Evolutionary conservation across 2,888 invertebrate genomes (phyloP).

Genomic region (Drosophila suboccidentalis): DNA sequence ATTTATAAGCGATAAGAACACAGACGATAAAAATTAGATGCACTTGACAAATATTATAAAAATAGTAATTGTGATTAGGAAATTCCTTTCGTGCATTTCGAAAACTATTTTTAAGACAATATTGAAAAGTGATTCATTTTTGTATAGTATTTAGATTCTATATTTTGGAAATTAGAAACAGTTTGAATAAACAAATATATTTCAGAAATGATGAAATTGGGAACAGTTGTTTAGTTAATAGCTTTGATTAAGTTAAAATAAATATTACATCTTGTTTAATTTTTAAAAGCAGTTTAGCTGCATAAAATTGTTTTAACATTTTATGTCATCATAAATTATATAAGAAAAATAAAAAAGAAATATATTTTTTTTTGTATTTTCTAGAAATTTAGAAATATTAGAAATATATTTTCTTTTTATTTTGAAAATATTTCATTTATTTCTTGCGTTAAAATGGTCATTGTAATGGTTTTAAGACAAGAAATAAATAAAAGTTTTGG

Average conservation of each 20-base stretch:
- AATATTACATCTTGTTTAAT: too few species aligned
- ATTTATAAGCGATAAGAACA: conserved; percentile 1
- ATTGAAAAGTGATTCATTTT: conserved; percentile 11
- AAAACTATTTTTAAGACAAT: neutral
- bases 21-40: conserved; percentile 21
- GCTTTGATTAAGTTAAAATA: too few species aligned
- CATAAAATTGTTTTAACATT: neutral
- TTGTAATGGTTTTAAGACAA: too few species aligned
- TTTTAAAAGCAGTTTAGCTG: neutral
- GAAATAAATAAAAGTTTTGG: too few species aligned
- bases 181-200: too few species aligned
- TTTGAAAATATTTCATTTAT: too few species aligned
- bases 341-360: neutral
- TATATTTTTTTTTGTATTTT: neutral
- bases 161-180: neutral
- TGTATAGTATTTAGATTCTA: neutral
- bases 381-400: too few species aligned
- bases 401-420: neutral
- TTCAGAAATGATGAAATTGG: too few species aligned
- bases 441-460: too few species aligned
- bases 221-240: too few species aligned
- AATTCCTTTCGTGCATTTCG: neutral
- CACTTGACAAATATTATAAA: conserved; percentile 17
- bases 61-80: conserved; percentile 6
- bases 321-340: too few species aligned